Base-by-base conservation (phyloP, 2,888 invertebrate genomes). In the Odontocerum albicorne region DNA sequence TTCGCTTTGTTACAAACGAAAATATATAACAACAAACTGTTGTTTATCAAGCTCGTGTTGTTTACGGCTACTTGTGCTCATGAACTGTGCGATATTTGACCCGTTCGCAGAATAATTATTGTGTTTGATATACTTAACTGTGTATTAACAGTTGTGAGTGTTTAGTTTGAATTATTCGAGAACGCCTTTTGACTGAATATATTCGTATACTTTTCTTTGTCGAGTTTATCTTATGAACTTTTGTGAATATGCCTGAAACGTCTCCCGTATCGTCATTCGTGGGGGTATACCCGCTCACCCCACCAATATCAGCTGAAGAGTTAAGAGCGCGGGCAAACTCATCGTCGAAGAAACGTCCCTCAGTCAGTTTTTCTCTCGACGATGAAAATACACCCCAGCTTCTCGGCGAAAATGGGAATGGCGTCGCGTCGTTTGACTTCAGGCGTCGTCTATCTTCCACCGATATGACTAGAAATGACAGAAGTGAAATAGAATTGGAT, bases 311-410 rank as follows among this genome's bases (percentile, higher is more conserved):
- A 40, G 74, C 80, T 33, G 71, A 77, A 69, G 75, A 79, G 32
- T 73, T 83, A 63, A 76, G 83, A 64, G 80, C 80, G 64, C 79
- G 83, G 65, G 79, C 82, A 3, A 83, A 82, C 66, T 81, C 82
- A 0, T 62, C 65, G 22, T 72, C 75, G 2, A 72, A 70, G 59
- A 73, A 72, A 59, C 68, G 69, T 40, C 72, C 76, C 2, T 68
- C 71, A 39, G 70, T 77, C 54, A 71, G 71, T 55, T 75, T 74
- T 60, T 62, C 73, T 15, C 68, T 73, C 15, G 74, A 52, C 12
- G 68, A 74, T 62, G 75, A 76, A 67, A 66, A 72, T 62, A 60
- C 77, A 62, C 60, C 76, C 7, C 65, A 70, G 62, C 73, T 66
- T 16, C 75, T 75, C 47, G 65, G 70, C 4, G 75, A 74, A n/a